A percentile compares a stretch with the other conserved stretches of the same genome.
phyloP scores from a whole-genome alignment of 2,888 invertebrate species.

The Drosophila mulleri region DNA sequence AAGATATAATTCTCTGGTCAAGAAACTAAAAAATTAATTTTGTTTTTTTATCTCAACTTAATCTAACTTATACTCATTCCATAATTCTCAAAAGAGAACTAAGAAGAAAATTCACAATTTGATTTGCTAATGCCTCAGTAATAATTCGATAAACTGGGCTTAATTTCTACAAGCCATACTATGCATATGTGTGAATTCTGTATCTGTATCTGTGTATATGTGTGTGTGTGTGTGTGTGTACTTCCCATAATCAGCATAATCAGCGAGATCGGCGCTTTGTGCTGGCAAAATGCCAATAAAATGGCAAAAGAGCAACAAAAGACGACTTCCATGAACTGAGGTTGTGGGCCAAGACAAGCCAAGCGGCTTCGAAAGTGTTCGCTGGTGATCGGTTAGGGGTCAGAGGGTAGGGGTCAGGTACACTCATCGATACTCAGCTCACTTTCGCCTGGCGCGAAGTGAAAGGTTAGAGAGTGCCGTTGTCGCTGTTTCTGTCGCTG shows the following conservation, averaged over 20 bases:
- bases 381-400: slow-evolving; percentile 50
- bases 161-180: neutral
- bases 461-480: slow-evolving; percentile 49
- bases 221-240: slow-evolving; percentile 42
- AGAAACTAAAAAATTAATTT: neutral
- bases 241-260: slow-evolving; percentile 71
- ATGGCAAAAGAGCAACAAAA: slow-evolving; percentile 46
- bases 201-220: neutral
- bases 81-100: too few relatives aligned
- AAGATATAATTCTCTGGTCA: too few relatives aligned
- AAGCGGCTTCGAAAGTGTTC: slow-evolving; percentile 68
- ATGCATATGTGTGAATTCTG: neutral
- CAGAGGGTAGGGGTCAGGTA: slow-evolving; percentile 36
- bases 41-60: neutral
- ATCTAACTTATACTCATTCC: too few relatives aligned
- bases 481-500: too few relatives aligned
- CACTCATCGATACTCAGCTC: slow-evolving; percentile 4
- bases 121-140: neutral
- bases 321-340: slow-evolving; percentile 61
- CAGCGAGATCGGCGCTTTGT: slow-evolving; percentile 81
- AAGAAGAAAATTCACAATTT: neutral
- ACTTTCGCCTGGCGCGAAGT: slow-evolving; percentile 42
- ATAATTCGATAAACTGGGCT: neutral
- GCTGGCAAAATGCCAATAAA: slow-evolving; percentile 73
- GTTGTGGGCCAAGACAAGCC: slow-evolving; percentile 25